Percentiles rank a stretch among this genome's conserved stretches.
Evolutionary conservation across 2,113 vertebrate species (phyloP).

Genomic region (Gasterosteus aculeatus): DNA sequence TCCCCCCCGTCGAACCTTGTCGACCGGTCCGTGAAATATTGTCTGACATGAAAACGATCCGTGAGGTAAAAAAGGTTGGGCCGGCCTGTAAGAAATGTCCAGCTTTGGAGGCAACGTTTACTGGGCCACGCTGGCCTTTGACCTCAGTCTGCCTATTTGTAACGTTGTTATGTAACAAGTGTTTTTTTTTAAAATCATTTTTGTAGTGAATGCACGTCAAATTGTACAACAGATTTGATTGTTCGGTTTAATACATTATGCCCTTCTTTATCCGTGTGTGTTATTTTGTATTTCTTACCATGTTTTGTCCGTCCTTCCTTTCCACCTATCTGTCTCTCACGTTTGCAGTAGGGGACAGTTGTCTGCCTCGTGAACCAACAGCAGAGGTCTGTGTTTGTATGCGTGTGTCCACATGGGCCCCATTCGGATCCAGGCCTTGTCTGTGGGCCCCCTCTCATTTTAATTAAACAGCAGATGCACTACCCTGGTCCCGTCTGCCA

Average conservation of each 20-base stretch:
- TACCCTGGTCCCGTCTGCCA: constrained; percentile 62
- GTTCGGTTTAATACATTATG: not conserved
- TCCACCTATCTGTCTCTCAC: constrained; percentile 13
- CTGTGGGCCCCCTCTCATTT: constrained; percentile 64
- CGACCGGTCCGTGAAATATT: too few species aligned
- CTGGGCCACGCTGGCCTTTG: not conserved
- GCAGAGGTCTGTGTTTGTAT: constrained; percentile 17
- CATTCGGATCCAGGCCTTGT: constrained; percentile 61
- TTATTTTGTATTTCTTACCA: not conserved
- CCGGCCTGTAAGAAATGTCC: not conserved
- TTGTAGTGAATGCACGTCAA: not conserved
- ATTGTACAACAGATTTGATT: not conserved
- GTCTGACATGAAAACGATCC: too few species aligned
- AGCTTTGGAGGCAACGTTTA: not conserved
- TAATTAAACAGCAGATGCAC: constrained; percentile 77
- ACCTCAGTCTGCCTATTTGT: not conserved
- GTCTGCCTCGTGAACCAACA: constrained; percentile 25
- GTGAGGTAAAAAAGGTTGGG: too few species aligned
- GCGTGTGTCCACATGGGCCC: constrained; percentile 29
- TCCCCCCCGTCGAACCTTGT: too few species aligned
- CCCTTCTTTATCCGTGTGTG: not conserved
- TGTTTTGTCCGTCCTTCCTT: not conserved
- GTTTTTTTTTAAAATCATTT: not conserved
- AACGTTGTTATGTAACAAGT: not conserved
- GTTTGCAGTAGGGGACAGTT: constrained; percentile 20